Conservation (phyloP, 2,113 vertebrate species). For the Poecilia latipinna region DNA sequence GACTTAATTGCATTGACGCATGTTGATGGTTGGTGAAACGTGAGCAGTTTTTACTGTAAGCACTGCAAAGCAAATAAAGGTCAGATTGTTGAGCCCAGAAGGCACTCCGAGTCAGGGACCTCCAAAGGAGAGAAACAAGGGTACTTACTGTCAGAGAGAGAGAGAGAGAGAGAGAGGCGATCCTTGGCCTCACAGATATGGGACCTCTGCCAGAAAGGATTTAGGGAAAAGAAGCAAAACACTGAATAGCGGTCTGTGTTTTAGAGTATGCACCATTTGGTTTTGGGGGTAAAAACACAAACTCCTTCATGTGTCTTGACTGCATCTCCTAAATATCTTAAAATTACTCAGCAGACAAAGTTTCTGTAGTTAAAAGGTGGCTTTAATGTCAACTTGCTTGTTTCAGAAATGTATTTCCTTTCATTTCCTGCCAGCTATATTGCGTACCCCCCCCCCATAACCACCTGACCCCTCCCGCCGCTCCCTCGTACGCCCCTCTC, state of each 20-base stretch:
- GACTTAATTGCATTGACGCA: slow-evolving; percentile 22
- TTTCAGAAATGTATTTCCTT: slow-evolving; percentile 53
- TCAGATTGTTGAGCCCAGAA: slow-evolving; percentile 59
- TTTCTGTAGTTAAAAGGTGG: background rate
- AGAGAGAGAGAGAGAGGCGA: slow-evolving; percentile 6
- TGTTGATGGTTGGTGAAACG: slow-evolving; percentile 32
- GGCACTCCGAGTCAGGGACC: slow-evolving; percentile 53
- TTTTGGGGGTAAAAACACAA: slow-evolving; percentile 45
- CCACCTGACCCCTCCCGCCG: background rate
- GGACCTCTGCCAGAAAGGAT: slow-evolving; percentile 56
- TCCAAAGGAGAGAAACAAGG: slow-evolving; percentile 68
- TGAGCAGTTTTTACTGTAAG: slow-evolving; percentile 51
- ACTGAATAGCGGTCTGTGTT: slow-evolving; percentile 61
- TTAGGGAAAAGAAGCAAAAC: slow-evolving; percentile 38
- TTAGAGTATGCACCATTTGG: slow-evolving; percentile 27
- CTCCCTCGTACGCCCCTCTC: background rate
- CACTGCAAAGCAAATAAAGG: slow-evolving; percentile 54
- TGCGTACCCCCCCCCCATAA: background rate
- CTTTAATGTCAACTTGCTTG: slow-evolving; percentile 11
- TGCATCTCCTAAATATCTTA: slow-evolving; percentile 5
- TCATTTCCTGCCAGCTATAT: slow-evolving; percentile 67
- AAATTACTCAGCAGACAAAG: background rate
- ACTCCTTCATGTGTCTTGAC: slow-evolving; percentile 15
- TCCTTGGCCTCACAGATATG: slow-evolving; percentile 36
- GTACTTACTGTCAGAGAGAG: slow-evolving; percentile 57